Evolutionary conservation across 2,888 invertebrate species (phyloP).

Genomic region (Tiphia femorata): DNA sequence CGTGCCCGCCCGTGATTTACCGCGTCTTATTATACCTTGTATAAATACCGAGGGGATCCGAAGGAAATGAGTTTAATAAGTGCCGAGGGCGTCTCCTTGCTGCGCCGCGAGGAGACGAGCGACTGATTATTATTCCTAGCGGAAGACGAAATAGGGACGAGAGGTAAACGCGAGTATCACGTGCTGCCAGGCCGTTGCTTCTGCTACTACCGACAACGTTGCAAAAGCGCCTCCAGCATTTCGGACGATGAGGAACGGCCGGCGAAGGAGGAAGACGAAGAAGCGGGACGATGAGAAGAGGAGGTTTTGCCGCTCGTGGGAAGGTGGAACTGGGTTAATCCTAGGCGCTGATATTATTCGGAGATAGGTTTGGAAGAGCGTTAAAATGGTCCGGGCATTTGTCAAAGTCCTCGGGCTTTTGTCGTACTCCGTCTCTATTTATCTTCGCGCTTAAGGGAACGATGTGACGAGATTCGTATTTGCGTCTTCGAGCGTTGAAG

Average conservation of each 20-base stretch:
- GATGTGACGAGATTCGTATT: too few species aligned
- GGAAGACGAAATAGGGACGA: slow-evolving; percentile 40
- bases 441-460: too few species aligned
- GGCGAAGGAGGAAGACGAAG: not conserved
- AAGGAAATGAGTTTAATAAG: slow-evolving; percentile 1
- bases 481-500: too few species aligned
- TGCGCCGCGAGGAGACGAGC: slow-evolving; percentile 1
- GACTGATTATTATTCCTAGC: slow-evolving; percentile 38
- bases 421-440: too few species aligned
- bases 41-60: too few species aligned
- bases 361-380: slow-evolving; percentile 10
- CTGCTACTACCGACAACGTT: slow-evolving; percentile 28
- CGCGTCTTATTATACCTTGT: too few species aligned
- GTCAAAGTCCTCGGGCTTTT: not conserved
- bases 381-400: not conserved
- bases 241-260: not conserved
- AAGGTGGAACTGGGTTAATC: slow-evolving; percentile 43
- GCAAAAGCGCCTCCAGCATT: not conserved
- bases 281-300: not conserved
- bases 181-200: slow-evolving; percentile 38
- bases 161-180: slow-evolving; percentile 44
- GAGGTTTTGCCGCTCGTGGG: slow-evolving; percentile 31
- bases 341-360: slow-evolving; percentile 21
- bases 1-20: too few species aligned
- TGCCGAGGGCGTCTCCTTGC: slow-evolving; percentile 11